Conservation (phyloP, 2,113 vertebrate genomes). For the Gulo gulo region DNA sequence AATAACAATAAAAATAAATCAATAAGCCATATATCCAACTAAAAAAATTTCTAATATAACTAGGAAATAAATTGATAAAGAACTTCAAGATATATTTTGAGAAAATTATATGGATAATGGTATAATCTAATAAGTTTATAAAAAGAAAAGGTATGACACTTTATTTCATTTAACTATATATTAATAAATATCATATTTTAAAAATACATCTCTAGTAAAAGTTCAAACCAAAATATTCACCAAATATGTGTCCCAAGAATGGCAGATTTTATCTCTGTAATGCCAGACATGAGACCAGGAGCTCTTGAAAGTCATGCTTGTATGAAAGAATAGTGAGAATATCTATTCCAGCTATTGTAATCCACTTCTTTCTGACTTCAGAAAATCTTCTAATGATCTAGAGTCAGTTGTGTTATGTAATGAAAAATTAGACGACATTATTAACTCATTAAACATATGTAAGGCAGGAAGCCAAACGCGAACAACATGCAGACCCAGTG, state of each 20-base stretch:
- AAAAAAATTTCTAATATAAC: neutral
- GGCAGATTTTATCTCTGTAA: neutral
- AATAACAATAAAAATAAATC: neutral
- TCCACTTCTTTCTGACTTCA: neutral
- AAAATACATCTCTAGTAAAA: neutral
- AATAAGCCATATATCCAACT: neutral
- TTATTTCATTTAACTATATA: neutral
- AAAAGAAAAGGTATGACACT: neutral
- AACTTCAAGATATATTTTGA: neutral
- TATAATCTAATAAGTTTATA: neutral
- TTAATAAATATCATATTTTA: neutral
- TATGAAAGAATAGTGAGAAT: neutral
- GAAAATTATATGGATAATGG: neutral
- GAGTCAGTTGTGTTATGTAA: neutral
- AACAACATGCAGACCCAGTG: neutral
- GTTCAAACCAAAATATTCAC: neutral
- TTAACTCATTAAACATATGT: neutral
- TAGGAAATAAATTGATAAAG: neutral
- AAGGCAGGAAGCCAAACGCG: neutral
- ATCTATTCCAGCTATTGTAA: neutral
- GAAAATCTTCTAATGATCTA: neutral
- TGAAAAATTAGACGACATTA: neutral
- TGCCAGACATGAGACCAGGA: neutral
- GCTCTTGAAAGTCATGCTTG: neutral
- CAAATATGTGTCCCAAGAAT: neutral